phyloP scores from a whole-genome alignment of 2,888 invertebrate species.

The Agrotis clavis region DNA sequence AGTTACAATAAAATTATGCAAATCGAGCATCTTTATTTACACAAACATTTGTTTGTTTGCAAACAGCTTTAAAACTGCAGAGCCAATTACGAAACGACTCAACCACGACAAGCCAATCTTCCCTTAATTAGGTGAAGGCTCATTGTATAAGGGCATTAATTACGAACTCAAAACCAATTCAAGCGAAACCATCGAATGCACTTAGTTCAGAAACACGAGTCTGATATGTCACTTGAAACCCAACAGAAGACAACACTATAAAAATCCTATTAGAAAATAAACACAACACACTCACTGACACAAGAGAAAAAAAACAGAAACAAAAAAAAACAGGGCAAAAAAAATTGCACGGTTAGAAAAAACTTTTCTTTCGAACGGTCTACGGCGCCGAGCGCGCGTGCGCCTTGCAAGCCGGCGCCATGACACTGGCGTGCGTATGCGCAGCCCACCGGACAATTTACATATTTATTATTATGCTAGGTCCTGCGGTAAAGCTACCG shows the following conservation, averaged over 20 bases:
- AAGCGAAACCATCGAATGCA: slow-evolving; percentile 53
- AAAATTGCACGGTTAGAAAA: slow-evolving; percentile 50
- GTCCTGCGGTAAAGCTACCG: slow-evolving; percentile 73
- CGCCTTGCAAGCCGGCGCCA: slow-evolving; percentile 85
- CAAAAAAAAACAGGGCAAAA: slow-evolving; percentile 46
- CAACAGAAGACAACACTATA: slow-evolving; percentile 67
- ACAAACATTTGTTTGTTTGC: slow-evolving; percentile 10
- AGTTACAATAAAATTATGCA: slow-evolving; percentile 13
- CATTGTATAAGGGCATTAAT: slow-evolving; percentile 51
- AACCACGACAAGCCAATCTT: slow-evolving; percentile 20
- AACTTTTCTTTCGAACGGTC: slow-evolving; percentile 41
- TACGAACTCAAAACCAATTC: slow-evolving; percentile 56
- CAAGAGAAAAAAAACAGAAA: slow-evolving; percentile 40
- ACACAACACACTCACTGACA: slow-evolving; percentile 61
- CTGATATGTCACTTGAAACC: slow-evolving; percentile 60
- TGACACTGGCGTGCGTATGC: slow-evolving; percentile 84
- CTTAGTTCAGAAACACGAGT: slow-evolving; percentile 59
- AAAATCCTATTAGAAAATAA: slow-evolving; percentile 75
- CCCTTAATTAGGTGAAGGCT: slow-evolving; percentile 53
- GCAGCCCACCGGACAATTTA: slow-evolving; percentile 76
- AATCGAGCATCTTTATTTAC: slow-evolving; percentile 9
- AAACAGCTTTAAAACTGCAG: slow-evolving; percentile 1
- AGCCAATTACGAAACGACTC: slow-evolving; percentile 20
- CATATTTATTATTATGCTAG: slow-evolving; percentile 84
- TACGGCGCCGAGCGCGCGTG: slow-evolving; percentile 75